Evolutionary conservation across 2,113 vertebrate species (phyloP).

Genomic region (Nannobrachium achirus): DNA sequence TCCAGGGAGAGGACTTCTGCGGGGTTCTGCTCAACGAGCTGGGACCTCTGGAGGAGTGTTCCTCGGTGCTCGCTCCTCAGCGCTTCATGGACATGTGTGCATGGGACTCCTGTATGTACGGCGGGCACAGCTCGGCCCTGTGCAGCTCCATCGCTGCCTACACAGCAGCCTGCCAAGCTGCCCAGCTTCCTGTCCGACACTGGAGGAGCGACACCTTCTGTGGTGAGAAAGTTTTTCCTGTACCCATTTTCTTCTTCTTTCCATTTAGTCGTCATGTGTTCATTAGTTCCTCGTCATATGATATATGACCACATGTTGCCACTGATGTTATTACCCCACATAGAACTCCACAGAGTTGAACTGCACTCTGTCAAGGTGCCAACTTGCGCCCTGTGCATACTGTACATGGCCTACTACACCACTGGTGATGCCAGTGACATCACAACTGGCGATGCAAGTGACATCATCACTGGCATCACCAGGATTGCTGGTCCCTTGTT

Average conservation of each 20-base stretch:
- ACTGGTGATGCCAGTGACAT: too few relatives aligned
- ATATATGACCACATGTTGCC: too few relatives aligned
- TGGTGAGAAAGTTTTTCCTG: conserved; percentile 67
- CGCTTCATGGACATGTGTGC: conserved; percentile 74
- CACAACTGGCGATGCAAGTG: too few relatives aligned
- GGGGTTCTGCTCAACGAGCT: conserved; percentile 53
- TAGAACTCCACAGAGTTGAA: too few relatives aligned
- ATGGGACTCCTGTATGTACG: conserved; percentile 72
- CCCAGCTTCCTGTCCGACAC: conserved; percentile 22
- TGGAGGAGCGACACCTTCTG: conserved; percentile 76
- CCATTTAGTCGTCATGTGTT: too few relatives aligned
- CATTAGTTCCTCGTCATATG: too few relatives aligned
- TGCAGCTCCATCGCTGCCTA: conserved; percentile 76
- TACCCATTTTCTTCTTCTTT: neutral
- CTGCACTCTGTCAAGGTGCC: too few relatives aligned
- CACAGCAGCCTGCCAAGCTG: conserved; percentile 73
- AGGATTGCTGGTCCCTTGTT: too few relatives aligned
- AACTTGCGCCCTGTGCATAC: too few relatives aligned
- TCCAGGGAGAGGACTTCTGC: conserved; percentile 47
- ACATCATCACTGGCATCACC: too few relatives aligned
- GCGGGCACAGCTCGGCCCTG: conserved; percentile 64
- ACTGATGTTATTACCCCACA: too few relatives aligned
- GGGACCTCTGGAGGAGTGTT: conserved; percentile 71
- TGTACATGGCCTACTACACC: too few relatives aligned
- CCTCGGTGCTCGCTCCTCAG: conserved; percentile 26